Percentiles rank a stretch among this genome's conserved stretches.
Conservation (phyloP, 2,888 invertebrate species). For the Chrysopilus asiliformis region DNA sequence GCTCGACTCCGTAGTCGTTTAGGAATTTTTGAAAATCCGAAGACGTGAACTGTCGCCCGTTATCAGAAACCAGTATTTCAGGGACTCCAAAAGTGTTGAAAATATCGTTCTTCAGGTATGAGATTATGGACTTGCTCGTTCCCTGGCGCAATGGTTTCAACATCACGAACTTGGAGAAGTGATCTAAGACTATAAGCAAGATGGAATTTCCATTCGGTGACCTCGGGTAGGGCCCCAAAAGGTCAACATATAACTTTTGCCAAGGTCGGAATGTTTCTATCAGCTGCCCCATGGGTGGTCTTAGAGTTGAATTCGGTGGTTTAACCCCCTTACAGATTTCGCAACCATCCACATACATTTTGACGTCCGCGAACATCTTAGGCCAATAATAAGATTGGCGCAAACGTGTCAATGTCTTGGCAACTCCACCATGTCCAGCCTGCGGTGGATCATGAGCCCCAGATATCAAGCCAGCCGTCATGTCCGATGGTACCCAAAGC, state of each 20-base stretch:
- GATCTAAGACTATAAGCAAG: constrained; percentile 8
- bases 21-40: constrained; percentile 11
- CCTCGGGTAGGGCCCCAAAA: constrained; percentile 11
- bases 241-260: constrained; percentile 10
- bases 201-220: constrained; percentile 4
- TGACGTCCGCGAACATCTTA: constrained; percentile 10
- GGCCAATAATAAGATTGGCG: constrained; percentile 11
- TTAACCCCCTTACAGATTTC: constrained; percentile 10
- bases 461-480: constrained; percentile 4
- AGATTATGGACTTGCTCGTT: constrained; percentile 2
- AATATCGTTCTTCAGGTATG: constrained; percentile 13
- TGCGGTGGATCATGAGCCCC: constrained; percentile 6
- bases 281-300: constrained; percentile 10
- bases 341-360: constrained; percentile 9
- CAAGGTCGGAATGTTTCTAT: constrained; percentile 6
- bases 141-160: constrained; percentile 5
- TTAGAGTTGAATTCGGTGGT: constrained; percentile 4
- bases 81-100: constrained; percentile 20
- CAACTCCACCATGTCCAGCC: no score
- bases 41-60: constrained; percentile 18
- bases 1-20: constrained; percentile 11
- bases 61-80: constrained; percentile 18
- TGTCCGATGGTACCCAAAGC: constrained; percentile 8
- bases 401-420: no score
- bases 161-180: constrained; percentile 12